Base-by-base conservation (phyloP, 92 coral and sea anemone species). In the Epizoanthus rinbou region DNA sequence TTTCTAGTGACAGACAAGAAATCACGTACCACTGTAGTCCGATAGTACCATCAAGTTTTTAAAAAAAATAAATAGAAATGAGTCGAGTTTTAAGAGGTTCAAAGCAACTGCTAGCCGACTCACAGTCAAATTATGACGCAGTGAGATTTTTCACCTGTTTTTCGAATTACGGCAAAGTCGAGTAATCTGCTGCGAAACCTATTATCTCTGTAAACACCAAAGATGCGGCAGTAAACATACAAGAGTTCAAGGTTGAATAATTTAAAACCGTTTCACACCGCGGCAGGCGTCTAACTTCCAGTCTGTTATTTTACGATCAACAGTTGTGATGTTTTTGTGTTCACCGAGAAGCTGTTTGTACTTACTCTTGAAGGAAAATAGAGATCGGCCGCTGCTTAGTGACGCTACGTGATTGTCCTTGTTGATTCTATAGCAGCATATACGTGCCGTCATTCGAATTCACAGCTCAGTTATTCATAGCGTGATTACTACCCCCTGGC, bases 81-180 rank as follows among this genome's bases (percentile, higher is more conserved):
- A 67, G 9, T 14, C 4, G 21, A 33, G 72, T 11, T 50, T 13
- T 10, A 9, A 50, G 2, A 50, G 14, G 54, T 50, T 50, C 54
- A 10, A 50, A 10, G 54, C 15, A 3, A 50, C 54, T 50, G 15
- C 8, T 23, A 63, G 28, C 5, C 22, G 31, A 64, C 8, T 23
- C 16, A 9, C 16, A 15, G 37, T 25, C 25, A 43, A 43, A 5
- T 8, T 1, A 43, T 43, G 11, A 24, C 17, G 13, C 35, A 25
- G 5, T 64, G 69, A 64, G 69, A 23, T 28, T 23, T 64, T 64
- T 64, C 69, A 64, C 4, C n/a, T 65, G 71, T 65, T 28, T 10
- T 65, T 28, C 21, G 71, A 37, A 18, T 65, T 33, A 37, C 6
- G 43, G 43, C 43, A 3, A 1, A 37, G 43, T 37, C 43, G 43